A percentile compares a stretch with the other conserved stretches of the same genome.
phyloP scores from a whole-genome alignment of 2,113 vertebrate genomes.

The Anarrhichthys ocellatus region DNA sequence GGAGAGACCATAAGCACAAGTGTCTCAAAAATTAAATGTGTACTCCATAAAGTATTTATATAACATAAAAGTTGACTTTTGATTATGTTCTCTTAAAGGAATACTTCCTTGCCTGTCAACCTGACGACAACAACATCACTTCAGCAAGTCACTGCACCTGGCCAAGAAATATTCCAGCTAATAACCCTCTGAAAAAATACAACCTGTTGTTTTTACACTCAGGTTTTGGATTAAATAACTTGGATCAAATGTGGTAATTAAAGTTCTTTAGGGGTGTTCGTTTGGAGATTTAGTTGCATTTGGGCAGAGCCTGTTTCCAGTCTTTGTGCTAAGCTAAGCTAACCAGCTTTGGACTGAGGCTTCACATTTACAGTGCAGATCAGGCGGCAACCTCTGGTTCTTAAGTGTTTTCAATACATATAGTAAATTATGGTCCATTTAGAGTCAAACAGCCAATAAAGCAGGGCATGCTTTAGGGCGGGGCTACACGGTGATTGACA shows the following conservation, averaged over 20 bases:
- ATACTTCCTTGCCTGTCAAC: neutral
- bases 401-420: neutral
- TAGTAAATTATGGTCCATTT: no score
- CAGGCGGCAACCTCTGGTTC: no score
- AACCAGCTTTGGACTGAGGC: neutral
- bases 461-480: no score
- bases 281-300: neutral
- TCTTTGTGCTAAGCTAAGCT: neutral
- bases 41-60: neutral
- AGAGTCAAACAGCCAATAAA: no score
- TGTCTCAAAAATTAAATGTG: neutral
- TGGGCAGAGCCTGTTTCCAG: neutral
- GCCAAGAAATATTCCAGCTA: neutral
- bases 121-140: neutral
- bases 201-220: neutral
- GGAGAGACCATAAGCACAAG: neutral
- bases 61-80: neutral
- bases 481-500: no score
- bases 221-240: neutral
- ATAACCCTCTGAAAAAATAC: neutral
- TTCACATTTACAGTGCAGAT: neutral
- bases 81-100: neutral
- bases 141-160: neutral
- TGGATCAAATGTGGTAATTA: neutral
- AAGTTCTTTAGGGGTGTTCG: neutral